Evolutionary conservation across 2,888 invertebrate species (phyloP).

Genomic region (Mycogona germanica): DNA sequence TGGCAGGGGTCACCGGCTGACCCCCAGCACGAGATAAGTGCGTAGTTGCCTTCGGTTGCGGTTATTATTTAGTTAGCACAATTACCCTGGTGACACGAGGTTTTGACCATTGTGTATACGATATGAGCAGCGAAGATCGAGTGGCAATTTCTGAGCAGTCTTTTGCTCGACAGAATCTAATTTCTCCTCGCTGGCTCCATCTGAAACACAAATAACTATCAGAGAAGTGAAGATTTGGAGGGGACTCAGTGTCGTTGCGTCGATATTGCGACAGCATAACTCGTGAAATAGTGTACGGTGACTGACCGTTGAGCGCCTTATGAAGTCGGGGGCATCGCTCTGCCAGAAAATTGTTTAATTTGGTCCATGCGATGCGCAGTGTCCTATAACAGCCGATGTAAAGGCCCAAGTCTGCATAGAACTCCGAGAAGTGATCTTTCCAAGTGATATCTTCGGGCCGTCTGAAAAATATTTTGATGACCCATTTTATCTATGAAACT

Average conservation of each 20-base stretch:
- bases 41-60: too few species aligned
- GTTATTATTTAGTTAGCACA: too few species aligned
- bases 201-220: constrained; percentile 14
- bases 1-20: too few species aligned
- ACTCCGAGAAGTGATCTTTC: constrained; percentile 25
- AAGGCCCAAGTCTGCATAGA: constrained; percentile 22
- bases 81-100: constrained; percentile 21
- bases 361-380: constrained; percentile 26
- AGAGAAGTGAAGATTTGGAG: not conserved
- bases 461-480: too few species aligned
- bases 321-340: constrained; percentile 21
- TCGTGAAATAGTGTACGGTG: too few species aligned
- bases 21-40: too few species aligned
- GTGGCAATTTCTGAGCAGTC: constrained; percentile 25
- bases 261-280: too few species aligned
- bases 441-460: constrained; percentile 23
- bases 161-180: constrained; percentile 23
- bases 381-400: constrained; percentile 24
- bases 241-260: too few species aligned
- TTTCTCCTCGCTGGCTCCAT: constrained; percentile 22
- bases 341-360: constrained; percentile 24
- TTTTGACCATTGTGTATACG: constrained; percentile 30
- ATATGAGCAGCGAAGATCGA: constrained; percentile 29
- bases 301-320: constrained; percentile 22
- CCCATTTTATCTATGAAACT: not conserved